Base-by-base conservation (phyloP, 2,113 vertebrate genomes). In the Perognathus longimembris region DNA sequence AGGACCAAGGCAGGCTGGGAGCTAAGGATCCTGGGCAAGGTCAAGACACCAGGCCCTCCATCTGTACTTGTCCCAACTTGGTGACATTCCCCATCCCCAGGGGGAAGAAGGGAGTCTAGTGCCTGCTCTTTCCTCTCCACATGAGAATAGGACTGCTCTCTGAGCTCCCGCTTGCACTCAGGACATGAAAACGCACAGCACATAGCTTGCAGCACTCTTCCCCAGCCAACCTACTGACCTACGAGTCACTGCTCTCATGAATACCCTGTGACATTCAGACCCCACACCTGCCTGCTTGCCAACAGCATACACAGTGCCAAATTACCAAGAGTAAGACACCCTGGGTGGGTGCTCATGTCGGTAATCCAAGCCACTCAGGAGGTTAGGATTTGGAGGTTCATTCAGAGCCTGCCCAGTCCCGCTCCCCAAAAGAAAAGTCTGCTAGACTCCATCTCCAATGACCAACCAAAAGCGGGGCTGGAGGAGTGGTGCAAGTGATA, bases 1-100 rank as follows among this genome's bases (percentile, higher is more conserved):
- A 83, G 85, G 79, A 96, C 85, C 92, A 96, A 95, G 92, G 94
- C 61, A 38, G 75, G 45, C 86, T 67, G 67, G 83, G 70, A 64
- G 89, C 50, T 2, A 54, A 54, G 50, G 50, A 54, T 15, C 14
- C 50, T 54, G 50, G 17, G 50, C 15, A 54, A 15, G 14, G 50
- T 15, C 50, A 54, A 75, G 87, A 59, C 74, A 54, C 28, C 28
- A 57, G 59, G 73, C 4, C 30, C 42, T 66, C 30, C 8, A 10
- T 78, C 66, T 83, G 32, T 6, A 66, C 63, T 63, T n/a, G 63
- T 34, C 66, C 69, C 77, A 42, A 18, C 45, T 85, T 75, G 73
- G 81, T 79, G 80, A 70, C 34, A 34, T 66, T 63, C 28, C 59
- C 50, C 10, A 61, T 34, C 45, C 64, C 85, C 30, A 21, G 10